Evolutionary conservation across 2,888 invertebrate species (phyloP), one percentile per base, ranked within the genome.

Genomic region (Pyrocoelia pectoralis): DNA sequence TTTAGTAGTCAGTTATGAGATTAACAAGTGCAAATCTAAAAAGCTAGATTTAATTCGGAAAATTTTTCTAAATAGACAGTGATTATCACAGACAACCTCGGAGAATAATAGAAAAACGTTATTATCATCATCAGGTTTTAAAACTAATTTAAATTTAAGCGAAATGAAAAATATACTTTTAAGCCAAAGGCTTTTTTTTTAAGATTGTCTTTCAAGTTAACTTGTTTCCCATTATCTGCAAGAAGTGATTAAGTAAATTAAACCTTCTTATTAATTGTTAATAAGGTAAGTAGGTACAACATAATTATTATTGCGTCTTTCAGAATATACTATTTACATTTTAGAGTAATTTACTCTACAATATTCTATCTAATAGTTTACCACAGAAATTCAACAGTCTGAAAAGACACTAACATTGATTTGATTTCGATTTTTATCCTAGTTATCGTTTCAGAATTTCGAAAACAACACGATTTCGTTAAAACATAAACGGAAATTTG

Each of bases 321-420:
- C 33, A 33, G 33, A 33, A 33, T 33, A 33, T 3, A 41, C 18
- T 64, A 65, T 61, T 33, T 65, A 66, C 59, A 66, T 54, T 24
- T 51, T 69, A 76, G 79, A 79, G 79, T 79, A 79, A 80, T 80
- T 79, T 79, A 80, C 79, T 79, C 79, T 79, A 79, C 78, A 65
- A 70, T 68, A 71, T 71, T 66, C 79, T 78, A 79, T 79, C 78
- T 79, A 79, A 80, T 79, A 78, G 79, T 74, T 74, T 77, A 77
- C 76, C 63, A 59, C 55, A 51, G 54, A 54, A 59, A 41, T 67
- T 61, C 62, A 56, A 2, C 33, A 33, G 51, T 59, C 19, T 51
- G 49, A 56, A 56, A 24, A 40, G 13, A 53, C 56, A 41, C 56
- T 56, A 56, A 61, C 46, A 52, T 17, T 19, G 43, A 61, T 50